Percentiles rank a stretch among this genome's conserved stretches.
phyloP scores from a whole-genome alignment of 2,797 vertebrate genomes.

The Bufotes viridis region DNA sequence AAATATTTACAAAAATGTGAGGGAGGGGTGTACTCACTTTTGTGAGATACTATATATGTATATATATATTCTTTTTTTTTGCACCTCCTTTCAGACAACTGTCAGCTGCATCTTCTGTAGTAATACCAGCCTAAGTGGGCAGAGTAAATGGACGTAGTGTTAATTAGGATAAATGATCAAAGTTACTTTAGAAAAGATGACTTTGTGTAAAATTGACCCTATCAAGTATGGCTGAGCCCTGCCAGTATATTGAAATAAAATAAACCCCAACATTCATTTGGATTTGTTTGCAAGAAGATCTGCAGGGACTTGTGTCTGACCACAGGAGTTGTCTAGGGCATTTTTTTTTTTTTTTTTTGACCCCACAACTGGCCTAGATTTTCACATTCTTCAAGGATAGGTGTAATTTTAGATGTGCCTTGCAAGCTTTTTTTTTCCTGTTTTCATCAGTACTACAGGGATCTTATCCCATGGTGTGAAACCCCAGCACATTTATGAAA shows the following conservation, averaged over 20 bases:
- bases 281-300: slow-evolving; percentile 51
- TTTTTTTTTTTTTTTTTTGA: slow-evolving; percentile 68
- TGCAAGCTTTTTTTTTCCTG: slow-evolving; percentile 67
- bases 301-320: slow-evolving; percentile 46
- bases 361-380: slow-evolving; percentile 76
- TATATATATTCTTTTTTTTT: no score
- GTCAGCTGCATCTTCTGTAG: no score
- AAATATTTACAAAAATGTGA: no score
- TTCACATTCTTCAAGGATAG: slow-evolving; percentile 79
- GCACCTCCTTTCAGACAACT: no score
- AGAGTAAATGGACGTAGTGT: slow-evolving; percentile 12
- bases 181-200: slow-evolving; percentile 38
- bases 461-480: slow-evolving; percentile 74
- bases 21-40: no score
- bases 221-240: slow-evolving; percentile 43
- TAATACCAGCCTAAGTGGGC: background rate
- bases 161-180: slow-evolving; percentile 27
- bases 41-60: no score
- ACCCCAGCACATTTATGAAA: slow-evolving; percentile 72
- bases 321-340: slow-evolving; percentile 67
- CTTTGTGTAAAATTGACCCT: slow-evolving; percentile 40
- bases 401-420: slow-evolving; percentile 77
- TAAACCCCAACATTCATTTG: slow-evolving; percentile 43
- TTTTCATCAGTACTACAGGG: slow-evolving; percentile 69
- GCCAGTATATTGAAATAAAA: slow-evolving; percentile 48